These are phyloP conservation scores for Anas platyrhynchos DNA, from an alignment of 2,113 vertebrate genomes.

Conservation along the genomic window DNA sequence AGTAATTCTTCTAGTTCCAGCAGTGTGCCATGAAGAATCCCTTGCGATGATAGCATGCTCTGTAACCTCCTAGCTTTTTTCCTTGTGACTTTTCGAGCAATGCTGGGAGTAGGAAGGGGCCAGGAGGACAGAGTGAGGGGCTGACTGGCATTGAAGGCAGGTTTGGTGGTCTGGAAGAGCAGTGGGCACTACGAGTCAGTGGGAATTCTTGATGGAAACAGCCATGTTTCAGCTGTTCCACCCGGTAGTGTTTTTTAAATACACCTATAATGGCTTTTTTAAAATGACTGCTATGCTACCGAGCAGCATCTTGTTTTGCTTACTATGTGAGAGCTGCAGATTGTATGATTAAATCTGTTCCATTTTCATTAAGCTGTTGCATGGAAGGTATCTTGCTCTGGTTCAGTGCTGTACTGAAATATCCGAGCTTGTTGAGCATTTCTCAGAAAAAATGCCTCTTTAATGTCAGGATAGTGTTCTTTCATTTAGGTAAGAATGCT, in stretches of 20 bases:
- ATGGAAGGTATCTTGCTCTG: background rate
- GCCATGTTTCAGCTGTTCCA: background rate
- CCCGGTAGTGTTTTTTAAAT: background rate
- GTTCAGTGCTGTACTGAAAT: background rate
- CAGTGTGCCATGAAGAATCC: background rate
- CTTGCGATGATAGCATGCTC: background rate
- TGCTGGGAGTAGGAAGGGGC: background rate
- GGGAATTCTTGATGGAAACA: background rate
- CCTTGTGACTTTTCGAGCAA: background rate
- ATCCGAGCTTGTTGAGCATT: background rate
- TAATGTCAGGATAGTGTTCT: background rate
- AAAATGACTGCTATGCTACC: background rate
- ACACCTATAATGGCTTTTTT: background rate
- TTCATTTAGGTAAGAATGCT: background rate
- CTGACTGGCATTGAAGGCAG: accelerated
- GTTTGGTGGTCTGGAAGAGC: background rate
- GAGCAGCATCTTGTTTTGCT: background rate
- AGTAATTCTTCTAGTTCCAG: background rate
- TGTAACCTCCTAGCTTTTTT: background rate
- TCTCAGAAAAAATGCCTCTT: background rate
- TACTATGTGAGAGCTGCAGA: background rate
- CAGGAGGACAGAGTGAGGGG: background rate
- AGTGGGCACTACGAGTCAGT: accelerated
- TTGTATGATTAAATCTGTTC: background rate
- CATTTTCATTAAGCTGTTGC: background rate